phyloP scores from a whole-genome alignment of 1,140 invertebrate species.

The Leptinotarsa undecemlineata region DNA sequence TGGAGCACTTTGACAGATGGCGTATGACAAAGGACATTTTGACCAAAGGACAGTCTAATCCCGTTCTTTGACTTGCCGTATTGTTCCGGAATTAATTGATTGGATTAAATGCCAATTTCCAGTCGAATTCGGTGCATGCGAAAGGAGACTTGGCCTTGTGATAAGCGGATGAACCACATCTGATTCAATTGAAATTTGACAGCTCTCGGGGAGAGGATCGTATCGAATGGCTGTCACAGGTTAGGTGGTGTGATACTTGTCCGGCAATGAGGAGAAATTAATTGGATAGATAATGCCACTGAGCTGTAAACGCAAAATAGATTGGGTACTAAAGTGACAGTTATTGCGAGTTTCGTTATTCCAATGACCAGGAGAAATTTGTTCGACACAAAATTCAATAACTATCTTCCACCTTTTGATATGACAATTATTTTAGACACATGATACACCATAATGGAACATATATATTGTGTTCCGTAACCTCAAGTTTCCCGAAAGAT shows the following conservation, averaged over 20 bases:
- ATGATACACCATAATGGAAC: no score
- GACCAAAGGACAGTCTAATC: not conserved
- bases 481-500: no score
- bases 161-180: not conserved
- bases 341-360: no score
- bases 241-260: not conserved
- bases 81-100: conserved; percentile 6
- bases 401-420: no score
- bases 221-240: not conserved
- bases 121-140: conserved; percentile 3
- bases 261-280: not conserved
- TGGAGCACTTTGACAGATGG: not conserved
- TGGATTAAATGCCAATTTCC: conserved; percentile 5
- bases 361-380: no score
- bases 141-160: not conserved
- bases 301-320: no score
- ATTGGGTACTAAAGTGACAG: no score
- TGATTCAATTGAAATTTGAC: not conserved
- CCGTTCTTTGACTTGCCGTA: not conserved
- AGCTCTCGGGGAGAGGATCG: not conserved
- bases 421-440: no score
- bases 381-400: no score
- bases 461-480: no score
- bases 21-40: not conserved
- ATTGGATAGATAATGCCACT: no score